These are phyloP conservation scores for Eristalis pertinax DNA, from an alignment of 2,888 invertebrate genomes.

Conservation along the genomic window DNA sequence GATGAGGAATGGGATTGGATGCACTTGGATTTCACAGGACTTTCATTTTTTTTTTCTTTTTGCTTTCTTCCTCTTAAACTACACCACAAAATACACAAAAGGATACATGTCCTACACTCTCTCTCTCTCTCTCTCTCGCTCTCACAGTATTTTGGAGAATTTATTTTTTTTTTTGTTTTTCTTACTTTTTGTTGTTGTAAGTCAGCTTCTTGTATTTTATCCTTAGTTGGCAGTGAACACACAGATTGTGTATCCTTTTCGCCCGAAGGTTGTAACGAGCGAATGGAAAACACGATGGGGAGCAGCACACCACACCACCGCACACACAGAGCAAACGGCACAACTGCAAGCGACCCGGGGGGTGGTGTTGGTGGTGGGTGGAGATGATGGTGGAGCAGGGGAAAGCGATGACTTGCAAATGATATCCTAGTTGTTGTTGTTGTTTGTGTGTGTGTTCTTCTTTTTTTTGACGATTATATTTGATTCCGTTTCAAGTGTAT, in stretches of 20 bases:
- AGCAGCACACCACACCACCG: neutral
- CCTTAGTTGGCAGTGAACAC: constrained; percentile 63
- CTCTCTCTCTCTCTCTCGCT: constrained; percentile 11
- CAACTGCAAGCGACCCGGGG: neutral
- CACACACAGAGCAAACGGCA: too few relatives aligned
- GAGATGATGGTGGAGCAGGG: too few relatives aligned
- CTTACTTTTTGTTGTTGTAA: constrained; percentile 6
- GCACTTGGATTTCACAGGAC: constrained; percentile 44
- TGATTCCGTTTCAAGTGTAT: constrained; percentile 56
- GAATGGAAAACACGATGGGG: neutral
- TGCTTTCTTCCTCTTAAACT: constrained; percentile 21
- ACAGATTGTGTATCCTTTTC: constrained; percentile 66
- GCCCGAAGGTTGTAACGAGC: constrained; percentile 24
- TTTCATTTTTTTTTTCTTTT: constrained; percentile 11
- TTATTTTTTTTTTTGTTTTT: constrained; percentile 9
- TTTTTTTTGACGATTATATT: constrained; percentile 7
- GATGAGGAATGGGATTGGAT: neutral
- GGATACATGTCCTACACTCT: constrained; percentile 44
- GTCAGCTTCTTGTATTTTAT: constrained; percentile 37
- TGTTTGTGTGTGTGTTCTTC: neutral
- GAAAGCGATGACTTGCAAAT: constrained; percentile 41
- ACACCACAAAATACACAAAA: constrained; percentile 53
- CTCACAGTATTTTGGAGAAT: neutral
- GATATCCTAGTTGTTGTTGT: constrained; percentile 50
- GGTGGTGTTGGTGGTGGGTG: neutral